Conservation (phyloP, 1,140 invertebrate species). For the Bradysia coprophila region DNA sequence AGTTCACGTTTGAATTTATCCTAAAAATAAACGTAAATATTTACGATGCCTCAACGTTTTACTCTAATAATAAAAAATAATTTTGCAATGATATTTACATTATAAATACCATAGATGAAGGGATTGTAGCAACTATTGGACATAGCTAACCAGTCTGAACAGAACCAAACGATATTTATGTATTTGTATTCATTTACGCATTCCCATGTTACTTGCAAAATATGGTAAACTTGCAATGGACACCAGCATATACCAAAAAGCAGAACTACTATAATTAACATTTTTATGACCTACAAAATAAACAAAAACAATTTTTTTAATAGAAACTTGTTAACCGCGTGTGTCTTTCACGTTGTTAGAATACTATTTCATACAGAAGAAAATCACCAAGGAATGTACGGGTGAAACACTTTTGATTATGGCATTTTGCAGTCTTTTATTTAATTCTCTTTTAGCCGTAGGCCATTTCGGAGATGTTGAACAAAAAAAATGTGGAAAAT, state of each 20-base stretch:
- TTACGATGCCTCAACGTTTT: neutral
- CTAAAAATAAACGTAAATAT: slow-evolving; percentile 23
- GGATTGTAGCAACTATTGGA: slow-evolving; percentile 74
- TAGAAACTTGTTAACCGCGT: neutral
- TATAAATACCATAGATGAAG: slow-evolving; percentile 72
- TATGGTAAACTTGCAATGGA: slow-evolving; percentile 57
- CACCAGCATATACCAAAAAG: slow-evolving; percentile 67
- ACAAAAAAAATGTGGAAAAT: too few relatives aligned
- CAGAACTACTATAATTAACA: slow-evolving; percentile 62
- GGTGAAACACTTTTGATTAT: too few relatives aligned
- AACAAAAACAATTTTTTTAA: neutral
- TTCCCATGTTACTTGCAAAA: slow-evolving; percentile 46
- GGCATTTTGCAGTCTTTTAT: too few relatives aligned
- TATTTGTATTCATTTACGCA: slow-evolving; percentile 54
- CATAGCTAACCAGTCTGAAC: slow-evolving; percentile 72
- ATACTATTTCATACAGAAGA: too few relatives aligned
- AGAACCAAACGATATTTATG: slow-evolving; percentile 63
- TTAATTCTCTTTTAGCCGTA: too few relatives aligned
- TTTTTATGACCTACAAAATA: slow-evolving; percentile 56
- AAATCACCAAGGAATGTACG: too few relatives aligned
- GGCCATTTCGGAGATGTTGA: too few relatives aligned
- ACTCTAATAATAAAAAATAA: slow-evolving; percentile 2
- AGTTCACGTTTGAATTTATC: slow-evolving; percentile 56
- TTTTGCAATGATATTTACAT: slow-evolving; percentile 37
- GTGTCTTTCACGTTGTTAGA: too few relatives aligned